Conservation (phyloP, 2,888 invertebrate species). For the Ditylenchus weischeri region DNA sequence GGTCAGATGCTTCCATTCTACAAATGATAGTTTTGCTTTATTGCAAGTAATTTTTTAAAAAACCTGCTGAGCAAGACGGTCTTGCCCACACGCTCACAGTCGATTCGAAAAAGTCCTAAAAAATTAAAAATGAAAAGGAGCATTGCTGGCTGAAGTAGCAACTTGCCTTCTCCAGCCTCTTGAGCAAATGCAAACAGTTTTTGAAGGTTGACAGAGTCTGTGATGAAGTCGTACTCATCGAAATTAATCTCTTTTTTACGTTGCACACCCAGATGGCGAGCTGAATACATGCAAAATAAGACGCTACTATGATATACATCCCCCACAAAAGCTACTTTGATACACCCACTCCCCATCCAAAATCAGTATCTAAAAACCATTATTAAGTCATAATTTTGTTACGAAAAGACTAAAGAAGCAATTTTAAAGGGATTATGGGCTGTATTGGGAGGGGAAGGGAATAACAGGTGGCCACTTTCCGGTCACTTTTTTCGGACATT, state of each 20-base stretch:
- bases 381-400: no score
- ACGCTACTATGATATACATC: no score
- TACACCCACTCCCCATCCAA: no score
- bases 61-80: conserved; percentile 55
- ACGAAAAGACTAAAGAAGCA: no score
- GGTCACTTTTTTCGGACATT: no score
- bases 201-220: conserved; percentile 58
- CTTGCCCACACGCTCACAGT: conserved; percentile 57
- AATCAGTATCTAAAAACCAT: no score
- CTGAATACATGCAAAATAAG: conserved; percentile 22
- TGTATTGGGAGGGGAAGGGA: no score
- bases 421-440: no score
- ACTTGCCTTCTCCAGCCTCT: conserved; percentile 50
- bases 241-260: conserved; percentile 56
- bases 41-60: neutral
- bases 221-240: conserved; percentile 57
- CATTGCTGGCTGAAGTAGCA: neutral
- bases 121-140: conserved; percentile 33
- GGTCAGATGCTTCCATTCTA: conserved; percentile 56
- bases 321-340: no score
- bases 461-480: no score
- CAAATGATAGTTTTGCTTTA: conserved; percentile 1
- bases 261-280: conserved; percentile 45
- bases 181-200: conserved; percentile 58
- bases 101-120: conserved; percentile 57